Conservation (phyloP, 2,797 vertebrate genomes). For the Caiman crocodilus region DNA sequence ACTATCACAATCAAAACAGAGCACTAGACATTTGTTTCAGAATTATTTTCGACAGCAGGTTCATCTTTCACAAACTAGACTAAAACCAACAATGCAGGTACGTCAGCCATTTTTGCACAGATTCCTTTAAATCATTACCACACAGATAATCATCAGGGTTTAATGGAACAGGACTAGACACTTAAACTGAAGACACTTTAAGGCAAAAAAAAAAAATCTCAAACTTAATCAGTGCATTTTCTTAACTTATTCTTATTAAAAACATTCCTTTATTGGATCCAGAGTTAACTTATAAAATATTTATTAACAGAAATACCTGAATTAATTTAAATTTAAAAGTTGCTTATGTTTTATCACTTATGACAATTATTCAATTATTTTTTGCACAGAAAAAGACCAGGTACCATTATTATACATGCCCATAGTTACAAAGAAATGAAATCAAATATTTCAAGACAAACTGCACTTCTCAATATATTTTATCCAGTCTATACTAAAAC, state of each 20-base stretch:
- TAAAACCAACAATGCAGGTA: constrained; percentile 7
- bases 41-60: constrained; percentile 41
- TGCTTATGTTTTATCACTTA: background rate
- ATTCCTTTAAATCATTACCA: background rate
- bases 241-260: constrained; percentile 47
- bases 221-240: constrained; percentile 56
- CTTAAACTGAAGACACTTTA: constrained; percentile 20
- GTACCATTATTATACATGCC: constrained; percentile 41
- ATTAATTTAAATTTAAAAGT: constrained; percentile 26
- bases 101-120: background rate
- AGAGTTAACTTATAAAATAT: constrained; percentile 49
- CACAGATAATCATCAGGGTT: background rate
- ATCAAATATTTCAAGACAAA: constrained; percentile 33
- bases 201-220: background rate
- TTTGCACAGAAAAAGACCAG: constrained; percentile 37
- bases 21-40: constrained; percentile 36
- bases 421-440: constrained; percentile 15
- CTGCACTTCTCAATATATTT: constrained; percentile 51
- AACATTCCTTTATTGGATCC: constrained; percentile 26
- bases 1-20: constrained; percentile 63
- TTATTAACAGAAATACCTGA: constrained; percentile 39
- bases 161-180: background rate
- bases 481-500: constrained; percentile 41
- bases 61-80: constrained; percentile 33
- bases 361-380: constrained; percentile 13